A percentile compares a stretch with the other conserved stretches of the same genome.
phyloP scores from a whole-genome alignment of 2,113 vertebrate genomes.

The Pan troglodytes region DNA sequence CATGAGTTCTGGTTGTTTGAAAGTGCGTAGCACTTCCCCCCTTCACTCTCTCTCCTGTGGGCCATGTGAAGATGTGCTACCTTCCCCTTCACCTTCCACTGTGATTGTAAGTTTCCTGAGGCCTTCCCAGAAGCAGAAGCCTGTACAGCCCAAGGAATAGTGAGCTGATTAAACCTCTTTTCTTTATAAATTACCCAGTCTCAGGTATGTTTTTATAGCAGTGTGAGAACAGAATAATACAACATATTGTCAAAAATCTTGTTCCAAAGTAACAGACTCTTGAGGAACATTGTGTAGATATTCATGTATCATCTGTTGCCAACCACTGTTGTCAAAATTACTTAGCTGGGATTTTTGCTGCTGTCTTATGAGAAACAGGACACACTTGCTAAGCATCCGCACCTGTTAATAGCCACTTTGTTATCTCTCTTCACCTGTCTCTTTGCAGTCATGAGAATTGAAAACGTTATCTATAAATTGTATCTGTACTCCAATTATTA shows the following conservation, averaged over 20 bases:
- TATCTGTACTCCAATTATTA: constrained; percentile 95
- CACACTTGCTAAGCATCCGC: constrained; percentile 91
- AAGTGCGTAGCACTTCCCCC: too few species aligned
- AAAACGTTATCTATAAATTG: constrained; percentile 94
- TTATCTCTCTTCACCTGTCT: constrained; percentile 92
- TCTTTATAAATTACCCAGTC: too few species aligned
- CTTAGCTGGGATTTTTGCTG: constrained; percentile 89
- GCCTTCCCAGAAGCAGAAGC: too few species aligned
- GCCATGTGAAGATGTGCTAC: too few species aligned
- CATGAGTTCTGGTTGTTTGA: too few species aligned
- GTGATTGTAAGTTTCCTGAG: too few species aligned
- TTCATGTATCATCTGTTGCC: constrained; percentile 64
- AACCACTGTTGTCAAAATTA: constrained; percentile 84
- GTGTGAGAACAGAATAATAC: too few species aligned
- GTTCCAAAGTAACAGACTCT: not conserved
- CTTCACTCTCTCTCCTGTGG: too few species aligned
- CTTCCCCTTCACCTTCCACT: too few species aligned
- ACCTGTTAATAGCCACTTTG: constrained; percentile 91
- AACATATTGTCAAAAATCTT: not conserved
- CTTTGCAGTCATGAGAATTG: constrained; percentile 90
- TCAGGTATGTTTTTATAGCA: too few species aligned
- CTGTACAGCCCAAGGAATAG: too few species aligned
- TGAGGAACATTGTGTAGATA: not conserved
- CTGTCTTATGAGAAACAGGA: constrained; percentile 93
- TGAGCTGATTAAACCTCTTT: too few species aligned